phyloP scores from a whole-genome alignment of 2,888 invertebrate genomes.

The Eugnorisma glareosa region DNA sequence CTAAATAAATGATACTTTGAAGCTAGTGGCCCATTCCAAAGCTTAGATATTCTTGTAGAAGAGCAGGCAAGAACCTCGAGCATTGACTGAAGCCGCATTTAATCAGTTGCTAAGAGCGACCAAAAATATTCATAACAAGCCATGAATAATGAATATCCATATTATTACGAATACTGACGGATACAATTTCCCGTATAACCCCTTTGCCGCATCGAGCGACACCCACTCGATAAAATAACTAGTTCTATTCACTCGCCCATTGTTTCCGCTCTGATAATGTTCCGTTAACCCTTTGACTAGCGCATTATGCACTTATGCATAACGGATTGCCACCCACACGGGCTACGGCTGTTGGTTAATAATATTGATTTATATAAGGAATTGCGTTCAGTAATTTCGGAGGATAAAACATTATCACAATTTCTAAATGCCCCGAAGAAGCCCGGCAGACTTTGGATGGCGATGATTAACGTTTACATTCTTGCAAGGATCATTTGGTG shows the following conservation, averaged over 20 bases:
- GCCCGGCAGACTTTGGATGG: not conserved
- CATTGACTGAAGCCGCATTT: not conserved
- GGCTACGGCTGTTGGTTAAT: slow-evolving; percentile 5
- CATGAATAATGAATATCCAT: not conserved
- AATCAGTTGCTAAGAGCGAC: not conserved
- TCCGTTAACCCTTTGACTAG: slow-evolving; percentile 53
- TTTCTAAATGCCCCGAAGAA: not conserved
- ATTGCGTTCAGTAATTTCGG: not conserved
- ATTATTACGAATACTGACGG: slow-evolving; percentile 8
- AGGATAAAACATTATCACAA: not conserved
- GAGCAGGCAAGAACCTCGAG: not conserved
- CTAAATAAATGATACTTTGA: not conserved
- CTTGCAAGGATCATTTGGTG: not conserved
- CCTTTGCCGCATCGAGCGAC: slow-evolving; percentile 23
- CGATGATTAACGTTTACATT: not conserved
- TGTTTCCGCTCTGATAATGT: slow-evolving; percentile 51
- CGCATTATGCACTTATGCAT: slow-evolving; percentile 55
- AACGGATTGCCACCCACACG: slow-evolving; percentile 37
- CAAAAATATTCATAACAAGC: not conserved
- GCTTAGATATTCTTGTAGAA: not conserved
- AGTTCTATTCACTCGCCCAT: slow-evolving; percentile 54
- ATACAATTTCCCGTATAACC: slow-evolving; percentile 16
- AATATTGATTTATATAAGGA: slow-evolving; percentile 19
- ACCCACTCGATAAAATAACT: slow-evolving; percentile 55
- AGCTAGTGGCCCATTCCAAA: not conserved